Conservation (phyloP, 2,888 invertebrate genomes). For the Aphidius colemani region DNA sequence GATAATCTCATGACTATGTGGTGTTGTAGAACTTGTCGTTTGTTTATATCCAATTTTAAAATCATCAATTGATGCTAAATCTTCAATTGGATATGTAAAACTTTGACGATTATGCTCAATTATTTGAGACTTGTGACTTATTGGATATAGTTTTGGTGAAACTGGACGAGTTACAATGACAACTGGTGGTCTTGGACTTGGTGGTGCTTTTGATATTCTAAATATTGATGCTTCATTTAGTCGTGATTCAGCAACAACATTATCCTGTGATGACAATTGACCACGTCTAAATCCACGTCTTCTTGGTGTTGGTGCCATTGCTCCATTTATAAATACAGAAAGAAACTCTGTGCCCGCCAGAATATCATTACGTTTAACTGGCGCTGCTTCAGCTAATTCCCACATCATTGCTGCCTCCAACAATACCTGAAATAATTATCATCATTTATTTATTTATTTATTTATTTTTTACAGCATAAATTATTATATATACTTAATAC, state of each 20-base stretch:
- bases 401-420: slow-evolving; percentile 50
- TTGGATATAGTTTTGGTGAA: slow-evolving; percentile 49
- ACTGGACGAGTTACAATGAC: slow-evolving; percentile 29
- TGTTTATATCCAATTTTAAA: slow-evolving; percentile 22
- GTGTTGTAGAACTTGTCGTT: slow-evolving; percentile 7
- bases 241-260: slow-evolving; percentile 51
- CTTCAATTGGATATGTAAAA: slow-evolving; percentile 46
- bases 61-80: slow-evolving; percentile 41
- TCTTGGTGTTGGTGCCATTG: slow-evolving; percentile 51
- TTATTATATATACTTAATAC: too few species aligned
- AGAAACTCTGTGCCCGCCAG: slow-evolving; percentile 61
- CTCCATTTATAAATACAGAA: slow-evolving; percentile 60
- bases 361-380: slow-evolving; percentile 56
- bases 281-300: slow-evolving; percentile 42
- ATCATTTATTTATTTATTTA: too few species aligned
- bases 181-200: slow-evolving; percentile 34
- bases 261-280: slow-evolving; percentile 41
- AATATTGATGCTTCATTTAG: slow-evolving; percentile 56
- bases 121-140: slow-evolving; percentile 47
- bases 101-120: slow-evolving; percentile 45
- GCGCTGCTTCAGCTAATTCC: slow-evolving; percentile 46
- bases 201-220: slow-evolving; percentile 55
- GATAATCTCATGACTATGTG: slow-evolving; percentile 23
- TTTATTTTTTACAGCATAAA: slow-evolving; percentile 20
- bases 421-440: slow-evolving; percentile 45